Percentiles rank a stretch among this genome's conserved stretches.
These are phyloP conservation scores for Halocynthia roretzi DNA, from an alignment of 23 tunicate genomes.

Conservation along the genomic window DNA sequence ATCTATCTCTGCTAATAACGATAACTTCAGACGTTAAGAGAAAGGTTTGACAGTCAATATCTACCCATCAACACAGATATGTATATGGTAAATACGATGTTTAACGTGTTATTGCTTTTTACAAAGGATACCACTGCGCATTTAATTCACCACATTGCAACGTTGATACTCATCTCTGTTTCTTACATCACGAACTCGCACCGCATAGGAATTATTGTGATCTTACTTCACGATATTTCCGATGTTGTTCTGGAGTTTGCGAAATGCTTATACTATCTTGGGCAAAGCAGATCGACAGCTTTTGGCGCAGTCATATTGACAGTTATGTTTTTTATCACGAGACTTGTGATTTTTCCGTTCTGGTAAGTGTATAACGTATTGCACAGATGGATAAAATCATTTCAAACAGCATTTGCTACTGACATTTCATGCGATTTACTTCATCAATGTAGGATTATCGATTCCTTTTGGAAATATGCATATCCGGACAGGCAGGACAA, in stretches of 20 bases:
- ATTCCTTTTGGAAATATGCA: too few species aligned
- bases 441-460: too few species aligned
- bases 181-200: constrained; percentile 11
- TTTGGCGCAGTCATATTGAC: constrained; percentile 2
- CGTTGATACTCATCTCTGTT: constrained; percentile 16
- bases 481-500: too few species aligned
- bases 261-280: constrained; percentile 5
- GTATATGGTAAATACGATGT: too few species aligned
- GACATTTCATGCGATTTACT: too few species aligned
- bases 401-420: too few species aligned
- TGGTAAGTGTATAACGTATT: neutral
- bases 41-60: too few species aligned
- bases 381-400: too few species aligned
- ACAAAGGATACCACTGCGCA: constrained; percentile 1
- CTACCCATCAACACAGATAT: too few species aligned
- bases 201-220: neutral
- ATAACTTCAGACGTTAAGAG: too few species aligned
- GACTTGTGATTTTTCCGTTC: constrained; percentile 15
- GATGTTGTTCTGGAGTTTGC: constrained; percentile 17
- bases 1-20: too few species aligned
- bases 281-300: neutral
- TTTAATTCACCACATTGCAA: constrained; percentile 19
- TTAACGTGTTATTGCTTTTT: too few species aligned
- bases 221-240: constrained; percentile 12
- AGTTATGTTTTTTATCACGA: neutral